Evolutionary conservation across 2,888 invertebrate species (phyloP).

Genomic region (Sinopyrophorus schimmeli): DNA sequence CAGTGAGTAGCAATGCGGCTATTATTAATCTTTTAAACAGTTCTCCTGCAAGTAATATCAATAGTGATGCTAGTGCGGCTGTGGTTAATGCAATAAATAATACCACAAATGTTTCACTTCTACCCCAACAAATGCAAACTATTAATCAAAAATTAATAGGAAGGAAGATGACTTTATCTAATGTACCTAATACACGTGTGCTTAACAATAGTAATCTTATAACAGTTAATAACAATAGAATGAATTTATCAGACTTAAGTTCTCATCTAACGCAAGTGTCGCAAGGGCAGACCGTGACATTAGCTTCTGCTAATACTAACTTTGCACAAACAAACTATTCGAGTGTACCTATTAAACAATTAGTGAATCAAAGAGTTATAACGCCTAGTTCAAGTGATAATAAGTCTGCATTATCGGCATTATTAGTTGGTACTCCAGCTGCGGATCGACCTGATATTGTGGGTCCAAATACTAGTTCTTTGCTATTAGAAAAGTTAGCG

Average conservation of each 20-base stretch:
- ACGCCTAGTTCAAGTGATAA: conserved; percentile 36
- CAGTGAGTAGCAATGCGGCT: conserved; percentile 67
- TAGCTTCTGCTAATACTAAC: conserved; percentile 51
- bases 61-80: conserved; percentile 64
- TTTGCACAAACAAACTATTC: conserved; percentile 47
- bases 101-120: conserved; percentile 42
- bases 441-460: conserved; percentile 62
- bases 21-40: conserved; percentile 79
- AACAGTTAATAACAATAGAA: conserved; percentile 51
- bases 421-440: conserved; percentile 63
- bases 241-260: conserved; percentile 43
- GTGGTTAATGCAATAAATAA: conserved; percentile 56
- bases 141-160: conserved; percentile 56
- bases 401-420: conserved; percentile 60
- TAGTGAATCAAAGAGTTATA: conserved; percentile 36
- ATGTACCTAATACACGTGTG: conserved; percentile 54
- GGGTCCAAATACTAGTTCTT: conserved; percentile 58
- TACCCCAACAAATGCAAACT: conserved; percentile 49
- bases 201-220: conserved; percentile 54
- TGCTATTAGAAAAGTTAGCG: conserved; percentile 59
- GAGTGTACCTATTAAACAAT: conserved; percentile 50
- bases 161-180: conserved; percentile 62
- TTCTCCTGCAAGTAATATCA: conserved; percentile 65
- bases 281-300: conserved; percentile 51
- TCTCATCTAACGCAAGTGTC: conserved; percentile 40